These are phyloP conservation scores for Limosa lapponica DNA, from an alignment of 2,797 vertebrate genomes.

Conservation along the genomic window DNA sequence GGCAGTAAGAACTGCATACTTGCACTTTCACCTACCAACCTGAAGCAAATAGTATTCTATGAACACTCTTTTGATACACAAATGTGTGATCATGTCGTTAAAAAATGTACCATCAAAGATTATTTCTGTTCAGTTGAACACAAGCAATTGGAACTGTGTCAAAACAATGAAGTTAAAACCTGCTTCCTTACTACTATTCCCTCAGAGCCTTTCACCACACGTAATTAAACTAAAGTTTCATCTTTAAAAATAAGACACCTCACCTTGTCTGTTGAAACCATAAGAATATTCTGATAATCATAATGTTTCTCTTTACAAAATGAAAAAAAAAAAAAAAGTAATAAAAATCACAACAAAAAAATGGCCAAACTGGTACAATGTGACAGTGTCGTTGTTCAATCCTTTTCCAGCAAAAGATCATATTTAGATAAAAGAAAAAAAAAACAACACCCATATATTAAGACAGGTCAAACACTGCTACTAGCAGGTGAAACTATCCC, in stretches of 20 bases:
- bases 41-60: not conserved
- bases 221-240: not conserved
- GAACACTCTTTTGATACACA: not conserved
- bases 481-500: not conserved
- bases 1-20: not conserved
- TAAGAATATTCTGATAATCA: not conserved
- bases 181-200: not conserved
- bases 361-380: rapidly evolving
- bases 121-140: not conserved
- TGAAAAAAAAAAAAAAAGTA: not conserved
- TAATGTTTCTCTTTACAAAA: not conserved
- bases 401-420: not conserved
- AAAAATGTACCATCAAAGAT: not conserved
- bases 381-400: not conserved
- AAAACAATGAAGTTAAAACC: not conserved
- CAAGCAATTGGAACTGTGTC: not conserved
- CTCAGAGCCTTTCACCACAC: not conserved
- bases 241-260: not conserved
- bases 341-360: not conserved
- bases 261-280: not conserved
- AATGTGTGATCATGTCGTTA: not conserved
- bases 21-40: not conserved
- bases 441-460: not conserved
- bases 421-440: not conserved
- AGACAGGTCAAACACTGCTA: not conserved